Evolutionary conservation across 2,888 invertebrate genomes (phyloP).

Genomic region (Sesia apiformis): DNA sequence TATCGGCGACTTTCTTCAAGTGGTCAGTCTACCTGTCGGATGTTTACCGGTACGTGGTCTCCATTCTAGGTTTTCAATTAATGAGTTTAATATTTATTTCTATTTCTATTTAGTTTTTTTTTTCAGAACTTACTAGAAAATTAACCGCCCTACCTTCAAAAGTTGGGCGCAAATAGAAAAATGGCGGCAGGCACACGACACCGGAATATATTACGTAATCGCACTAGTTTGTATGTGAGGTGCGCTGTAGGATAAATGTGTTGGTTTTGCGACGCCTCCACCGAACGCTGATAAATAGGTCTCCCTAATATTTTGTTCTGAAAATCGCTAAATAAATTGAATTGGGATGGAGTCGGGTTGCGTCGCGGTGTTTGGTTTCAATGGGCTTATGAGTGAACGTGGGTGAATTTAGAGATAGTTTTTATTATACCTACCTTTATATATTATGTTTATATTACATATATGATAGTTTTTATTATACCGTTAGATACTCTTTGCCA

Average conservation of each 20-base stretch:
- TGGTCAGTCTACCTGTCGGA: too few species aligned
- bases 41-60: too few species aligned
- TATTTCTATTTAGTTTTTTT: too few species aligned
- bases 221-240: slow-evolving; percentile 58
- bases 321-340: slow-evolving; percentile 59
- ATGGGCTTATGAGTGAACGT: slow-evolving; percentile 23
- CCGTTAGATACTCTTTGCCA: too few species aligned
- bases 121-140: too few species aligned
- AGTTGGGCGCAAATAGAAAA: slow-evolving; percentile 49
- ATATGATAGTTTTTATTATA: too few species aligned
- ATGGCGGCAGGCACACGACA: slow-evolving; percentile 56
- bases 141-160: slow-evolving; percentile 27
- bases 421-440: not conserved
- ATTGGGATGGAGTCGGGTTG: slow-evolving; percentile 26
- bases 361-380: slow-evolving; percentile 29
- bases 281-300: slow-evolving; percentile 57
- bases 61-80: too few species aligned
- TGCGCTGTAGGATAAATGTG: slow-evolving; percentile 50
- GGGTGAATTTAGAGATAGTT: slow-evolving; percentile 12
- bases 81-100: too few species aligned
- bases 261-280: slow-evolving; percentile 46
- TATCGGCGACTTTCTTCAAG: too few species aligned
- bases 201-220: slow-evolving; percentile 65
- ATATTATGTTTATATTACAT: not conserved
- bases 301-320: slow-evolving; percentile 54